phyloP scores from a whole-genome alignment of 2,113 vertebrate species.

The Trogon surrucura region DNA sequence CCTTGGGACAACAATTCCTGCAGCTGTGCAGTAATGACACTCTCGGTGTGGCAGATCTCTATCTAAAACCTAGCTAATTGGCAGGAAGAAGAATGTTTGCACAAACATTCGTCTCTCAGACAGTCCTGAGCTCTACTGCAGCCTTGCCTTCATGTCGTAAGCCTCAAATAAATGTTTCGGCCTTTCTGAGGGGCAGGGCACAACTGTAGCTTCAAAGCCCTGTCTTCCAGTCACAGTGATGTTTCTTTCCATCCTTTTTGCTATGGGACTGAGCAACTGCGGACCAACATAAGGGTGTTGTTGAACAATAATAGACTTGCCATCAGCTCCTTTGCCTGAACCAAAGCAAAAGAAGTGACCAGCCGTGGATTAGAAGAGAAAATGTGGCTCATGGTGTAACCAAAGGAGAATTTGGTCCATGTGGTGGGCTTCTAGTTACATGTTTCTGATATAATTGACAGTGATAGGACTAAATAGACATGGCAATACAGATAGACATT shows the following conservation, averaged over 20 bases:
- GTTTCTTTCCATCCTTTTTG: neutral
- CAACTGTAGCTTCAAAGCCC: neutral
- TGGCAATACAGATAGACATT: neutral
- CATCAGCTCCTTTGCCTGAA: neutral
- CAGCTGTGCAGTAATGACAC: slow-evolving; percentile 26
- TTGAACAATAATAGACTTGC: neutral
- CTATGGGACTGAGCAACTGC: accelerated
- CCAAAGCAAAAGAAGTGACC: neutral
- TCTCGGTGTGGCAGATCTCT: neutral
- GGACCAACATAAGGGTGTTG: accelerated
- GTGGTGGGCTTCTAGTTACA: neutral
- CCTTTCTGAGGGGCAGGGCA: neutral
- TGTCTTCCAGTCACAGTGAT: neutral
- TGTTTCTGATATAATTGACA: neutral
- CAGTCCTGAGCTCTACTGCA: neutral
- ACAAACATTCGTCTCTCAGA: neutral
- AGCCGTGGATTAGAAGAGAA: neutral
- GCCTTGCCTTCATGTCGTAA: neutral
- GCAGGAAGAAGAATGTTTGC: neutral
- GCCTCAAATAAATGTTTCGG: neutral
- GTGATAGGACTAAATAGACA: neutral
- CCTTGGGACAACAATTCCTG: slow-evolving; percentile 49
- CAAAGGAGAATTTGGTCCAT: neutral
- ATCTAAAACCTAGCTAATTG: neutral
- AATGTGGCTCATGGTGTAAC: neutral